These are phyloP conservation scores for Crotalus helleri DNA, from an alignment of 2,113 vertebrate genomes.

Conservation along the genomic window DNA sequence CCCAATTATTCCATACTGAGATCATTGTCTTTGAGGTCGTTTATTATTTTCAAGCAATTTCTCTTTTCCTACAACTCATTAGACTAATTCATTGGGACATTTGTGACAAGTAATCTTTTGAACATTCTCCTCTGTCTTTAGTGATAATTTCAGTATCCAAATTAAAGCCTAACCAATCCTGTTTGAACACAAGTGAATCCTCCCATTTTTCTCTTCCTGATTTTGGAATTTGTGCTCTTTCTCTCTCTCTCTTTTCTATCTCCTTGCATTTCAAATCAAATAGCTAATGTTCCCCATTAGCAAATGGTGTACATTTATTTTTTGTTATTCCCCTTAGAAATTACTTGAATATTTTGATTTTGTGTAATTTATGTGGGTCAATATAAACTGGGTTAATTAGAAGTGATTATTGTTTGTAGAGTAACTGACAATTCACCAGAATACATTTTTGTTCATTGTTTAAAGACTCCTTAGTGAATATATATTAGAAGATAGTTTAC, in stretches of 20 bases:
- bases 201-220: neutral
- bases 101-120: neutral
- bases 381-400: neutral
- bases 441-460: neutral
- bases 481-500: neutral
- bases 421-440: neutral
- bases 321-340: neutral
- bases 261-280: neutral
- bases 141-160: neutral
- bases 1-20: neutral
- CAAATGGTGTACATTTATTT: neutral
- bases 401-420: neutral
- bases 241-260: neutral
- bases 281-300: neutral
- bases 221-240: neutral
- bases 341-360: neutral
- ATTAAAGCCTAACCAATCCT: neutral
- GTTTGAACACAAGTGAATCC: neutral
- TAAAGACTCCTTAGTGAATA: neutral
- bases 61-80: neutral
- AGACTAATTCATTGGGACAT: neutral
- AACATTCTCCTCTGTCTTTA: neutral
- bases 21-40: neutral
- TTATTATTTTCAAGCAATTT: neutral
- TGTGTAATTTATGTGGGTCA: neutral